Evolutionary conservation across 2,888 invertebrate genomes (phyloP), one percentile per base, ranked within the genome.

Genomic region (Gymnocheta viridis): DNA sequence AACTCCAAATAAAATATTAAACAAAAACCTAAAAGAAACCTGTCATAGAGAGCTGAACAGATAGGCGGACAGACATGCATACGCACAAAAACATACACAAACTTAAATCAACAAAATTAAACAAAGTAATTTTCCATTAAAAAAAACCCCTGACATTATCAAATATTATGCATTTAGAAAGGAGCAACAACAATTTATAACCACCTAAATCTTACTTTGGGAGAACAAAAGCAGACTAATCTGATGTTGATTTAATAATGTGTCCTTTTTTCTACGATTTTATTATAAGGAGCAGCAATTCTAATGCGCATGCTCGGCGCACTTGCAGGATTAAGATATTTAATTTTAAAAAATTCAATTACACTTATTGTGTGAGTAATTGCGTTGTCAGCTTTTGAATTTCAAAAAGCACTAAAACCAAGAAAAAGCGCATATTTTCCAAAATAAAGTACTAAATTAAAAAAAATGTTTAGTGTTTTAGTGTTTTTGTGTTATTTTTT

Each of bases 261-360:
- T 29, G 54, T 47, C 32, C 44, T 69, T 76, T 64, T 51, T 44
- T 2, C 62, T 6, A 54, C 41, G 19, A 29, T 49, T 38, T 14
- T 22, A 24, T 17, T 51, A 19, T 27, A 51, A 29, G 5, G 54
- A 32, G 38, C 38, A 27, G 56, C 47, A 72, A 22, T 32, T 22
- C 62, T 47, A 49, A 27, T 80, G 66, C 83, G 83, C 83, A 83
- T 83, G 83, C 76, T 38, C 70, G 58, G 66, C 83, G 79, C 76
- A 83, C 83, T 83, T 83, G 83, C 54, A 35, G 44, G 54, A 82
- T 69, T 27, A 54, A n/a, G 32, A 27, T 27, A 10, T 22, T 27
- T 4, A 44, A 14, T n/a, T n/a, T n/a, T 54, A 12, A 9, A 56
- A 22, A 32, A 72, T 9, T n/a, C n/a, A 70, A 44, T 54, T 35